phyloP scores from a whole-genome alignment of 2,113 vertebrate genomes.

The Urocitellus parryii region DNA sequence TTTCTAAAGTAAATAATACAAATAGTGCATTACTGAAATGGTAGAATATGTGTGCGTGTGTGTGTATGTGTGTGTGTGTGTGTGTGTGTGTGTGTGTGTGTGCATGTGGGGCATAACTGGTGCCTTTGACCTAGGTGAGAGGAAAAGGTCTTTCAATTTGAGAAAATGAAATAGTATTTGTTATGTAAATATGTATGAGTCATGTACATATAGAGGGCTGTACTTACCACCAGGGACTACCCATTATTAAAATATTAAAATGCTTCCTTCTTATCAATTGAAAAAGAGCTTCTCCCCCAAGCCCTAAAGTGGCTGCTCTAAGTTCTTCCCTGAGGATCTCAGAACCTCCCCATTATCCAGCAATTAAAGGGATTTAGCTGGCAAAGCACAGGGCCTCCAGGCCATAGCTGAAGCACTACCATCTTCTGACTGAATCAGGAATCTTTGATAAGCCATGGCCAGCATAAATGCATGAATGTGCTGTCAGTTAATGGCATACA shows the following conservation, averaged over 20 bases:
- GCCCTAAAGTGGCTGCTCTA: not conserved
- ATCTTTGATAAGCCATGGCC: not conserved
- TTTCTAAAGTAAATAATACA: conserved; percentile 21
- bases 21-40: not conserved
- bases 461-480: not conserved
- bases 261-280: not conserved
- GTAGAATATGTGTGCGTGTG: not conserved
- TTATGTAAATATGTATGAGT: not conserved
- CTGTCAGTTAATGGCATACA: not conserved
- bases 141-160: not conserved
- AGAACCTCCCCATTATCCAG: not conserved
- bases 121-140: not conserved
- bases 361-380: not conserved
- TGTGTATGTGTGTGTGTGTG: not conserved
- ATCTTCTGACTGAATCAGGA: not conserved
- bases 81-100: not conserved
- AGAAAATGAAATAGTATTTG: conserved; percentile 29
- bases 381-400: not conserved
- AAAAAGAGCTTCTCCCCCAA: not conserved
- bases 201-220: not conserved
- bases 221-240: not conserved
- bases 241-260: conserved; percentile 54
- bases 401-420: not conserved
- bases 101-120: not conserved
- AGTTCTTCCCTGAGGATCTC: not conserved